Base-by-base conservation (phyloP, 1,140 invertebrate species). In the Periplaneta americana region DNA sequence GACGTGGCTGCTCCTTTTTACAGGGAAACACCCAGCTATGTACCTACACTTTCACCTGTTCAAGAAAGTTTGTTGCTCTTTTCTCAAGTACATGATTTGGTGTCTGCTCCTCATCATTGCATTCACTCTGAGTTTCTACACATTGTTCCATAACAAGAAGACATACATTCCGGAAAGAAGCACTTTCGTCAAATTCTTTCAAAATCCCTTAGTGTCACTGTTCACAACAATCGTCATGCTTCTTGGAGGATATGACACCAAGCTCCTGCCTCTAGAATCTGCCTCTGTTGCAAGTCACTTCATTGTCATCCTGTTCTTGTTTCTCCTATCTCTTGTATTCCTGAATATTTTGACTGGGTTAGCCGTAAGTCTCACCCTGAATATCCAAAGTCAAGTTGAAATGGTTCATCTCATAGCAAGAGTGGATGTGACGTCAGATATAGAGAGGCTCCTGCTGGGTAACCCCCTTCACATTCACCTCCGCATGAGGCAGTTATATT, bases 341-440 rank as follows among this genome's bases (percentile, higher is more conserved):
- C 85, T 87, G 83, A 87, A 85, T 81, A 82, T 87, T 10, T 83
- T 87, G 77, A 87, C 85, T 80, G 86, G 86, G 17, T 82, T 87
- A n/a, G 86, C 86, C n/a, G 85, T 87, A 37, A 85, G 82, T 36
- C 84, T 86, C 34, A 85, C 85, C 48, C 84, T 84, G 32, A 74
- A 82, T 18, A 86, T 86, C 34, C 83, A 83, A 74, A 83, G 85
- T 22, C 80, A 82, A 35, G 80, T 80, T 9, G 80, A 82, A 36
- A 5, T 83, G 17, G 39, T 81, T 18, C 76, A 80, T 83, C 76
- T 78, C 31, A 31, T 34, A n/a, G 77, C 82, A 8, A 10, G 75
- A 48, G 81, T 80, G 34, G 32, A 83, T 18, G 15, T 82, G 15
- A 34, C 82, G 4, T 79, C 34, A 34, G 57, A 83, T 22, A 34